Evolutionary conservation across 2,797 vertebrate genomes (phyloP).

Genomic region (Hypotaenidia philippensis): DNA sequence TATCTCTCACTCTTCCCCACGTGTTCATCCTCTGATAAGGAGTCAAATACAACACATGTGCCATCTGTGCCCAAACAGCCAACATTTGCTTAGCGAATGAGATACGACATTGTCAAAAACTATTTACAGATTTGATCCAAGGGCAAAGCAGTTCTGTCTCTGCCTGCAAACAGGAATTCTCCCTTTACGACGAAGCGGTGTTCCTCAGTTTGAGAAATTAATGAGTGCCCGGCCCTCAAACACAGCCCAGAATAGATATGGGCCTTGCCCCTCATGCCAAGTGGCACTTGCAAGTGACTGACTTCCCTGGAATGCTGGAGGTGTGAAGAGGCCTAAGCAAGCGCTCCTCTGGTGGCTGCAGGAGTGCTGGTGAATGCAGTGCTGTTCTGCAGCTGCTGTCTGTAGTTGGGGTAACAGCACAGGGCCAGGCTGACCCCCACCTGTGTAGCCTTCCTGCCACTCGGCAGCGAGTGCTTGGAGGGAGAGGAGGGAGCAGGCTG

Average conservation of each 20-base stretch:
- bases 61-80: slow-evolving; percentile 32
- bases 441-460: fast-evolving
- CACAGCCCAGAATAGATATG: background rate
- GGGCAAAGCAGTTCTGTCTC: background rate
- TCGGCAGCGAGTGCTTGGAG: background rate
- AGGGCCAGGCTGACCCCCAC: too few species aligned
- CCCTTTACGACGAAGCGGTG: background rate
- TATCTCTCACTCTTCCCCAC: slow-evolving; percentile 13
- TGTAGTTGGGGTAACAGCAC: fast-evolving
- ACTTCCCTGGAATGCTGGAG: background rate
- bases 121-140: slow-evolving; percentile 55
- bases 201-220: slow-evolving; percentile 5
- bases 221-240: background rate
- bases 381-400: too few species aligned
- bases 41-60: slow-evolving; percentile 1
- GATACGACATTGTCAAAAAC: slow-evolving; percentile 51
- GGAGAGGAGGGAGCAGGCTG: background rate
- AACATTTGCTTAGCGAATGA: slow-evolving; percentile 44
- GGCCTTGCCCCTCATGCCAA: background rate
- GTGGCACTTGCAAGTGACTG: background rate
- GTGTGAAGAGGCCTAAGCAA: background rate
- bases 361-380: fast-evolving
- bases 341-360: background rate
- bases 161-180: background rate
- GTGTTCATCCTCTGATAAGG: slow-evolving; percentile 57